These are phyloP conservation scores for Lapara coniferarum DNA, from an alignment of 2,888 invertebrate species.

Conservation along the genomic window DNA sequence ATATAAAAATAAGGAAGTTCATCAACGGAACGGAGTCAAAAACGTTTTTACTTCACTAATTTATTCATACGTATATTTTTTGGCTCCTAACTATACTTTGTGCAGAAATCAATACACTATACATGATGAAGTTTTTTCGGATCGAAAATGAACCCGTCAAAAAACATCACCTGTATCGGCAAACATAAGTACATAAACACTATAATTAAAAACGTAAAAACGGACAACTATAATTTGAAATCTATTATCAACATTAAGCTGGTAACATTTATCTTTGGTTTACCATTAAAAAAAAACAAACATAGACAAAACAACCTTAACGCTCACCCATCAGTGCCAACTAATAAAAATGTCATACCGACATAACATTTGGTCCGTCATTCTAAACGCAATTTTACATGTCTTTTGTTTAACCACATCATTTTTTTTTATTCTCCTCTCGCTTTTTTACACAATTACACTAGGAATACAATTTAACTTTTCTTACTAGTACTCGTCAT, in stretches of 20 bases:
- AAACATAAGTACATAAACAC: constrained; percentile 36
- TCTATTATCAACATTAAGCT: constrained; percentile 40
- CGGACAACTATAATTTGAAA: constrained; percentile 32
- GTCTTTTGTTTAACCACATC: constrained; percentile 64
- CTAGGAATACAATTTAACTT: constrained; percentile 24
- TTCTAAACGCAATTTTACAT: constrained; percentile 66
- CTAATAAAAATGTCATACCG: constrained; percentile 51
- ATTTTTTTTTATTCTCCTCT: constrained; percentile 20
- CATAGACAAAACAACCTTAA: constrained; percentile 22
- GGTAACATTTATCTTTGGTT: constrained; percentile 60
- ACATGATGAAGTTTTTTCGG: constrained; percentile 14
- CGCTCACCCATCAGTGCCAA: constrained; percentile 29
- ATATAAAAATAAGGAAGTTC: constrained; percentile 22
- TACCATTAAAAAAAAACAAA: constrained; percentile 38
- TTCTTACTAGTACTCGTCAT: constrained; percentile 79
- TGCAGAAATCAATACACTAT: constrained; percentile 44
- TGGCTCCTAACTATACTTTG: constrained; percentile 47
- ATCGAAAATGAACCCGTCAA: not conserved
- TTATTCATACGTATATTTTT: constrained; percentile 34
- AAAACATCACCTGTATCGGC: constrained; percentile 17
- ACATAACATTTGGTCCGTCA: constrained; percentile 73
- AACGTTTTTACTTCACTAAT: constrained; percentile 34
- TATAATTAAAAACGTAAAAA: constrained; percentile 35
- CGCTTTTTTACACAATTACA: constrained; percentile 21
- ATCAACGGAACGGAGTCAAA: constrained; percentile 21